phyloP scores from a whole-genome alignment of 2,888 invertebrate genomes.

The Netelia inedita region DNA sequence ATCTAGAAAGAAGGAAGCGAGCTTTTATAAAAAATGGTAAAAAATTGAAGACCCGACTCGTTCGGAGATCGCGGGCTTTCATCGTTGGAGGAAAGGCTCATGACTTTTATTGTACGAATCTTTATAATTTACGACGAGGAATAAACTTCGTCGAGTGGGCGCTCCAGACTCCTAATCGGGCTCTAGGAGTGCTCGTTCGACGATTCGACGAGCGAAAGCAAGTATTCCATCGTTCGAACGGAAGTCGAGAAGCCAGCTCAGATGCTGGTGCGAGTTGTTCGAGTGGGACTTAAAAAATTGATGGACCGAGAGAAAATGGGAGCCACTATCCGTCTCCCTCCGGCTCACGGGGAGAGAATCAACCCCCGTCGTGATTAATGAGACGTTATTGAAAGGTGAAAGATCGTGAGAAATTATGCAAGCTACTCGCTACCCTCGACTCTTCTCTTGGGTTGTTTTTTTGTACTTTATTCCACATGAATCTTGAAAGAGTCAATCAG shows the following conservation, averaged over 20 bases:
- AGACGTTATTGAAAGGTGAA: slow-evolving; percentile 71
- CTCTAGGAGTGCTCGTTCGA: slow-evolving; percentile 8
- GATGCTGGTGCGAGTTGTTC: slow-evolving; percentile 18
- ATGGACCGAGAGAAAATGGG: slow-evolving; percentile 53
- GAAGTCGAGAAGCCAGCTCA: background rate
- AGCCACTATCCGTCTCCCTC: slow-evolving; percentile 21
- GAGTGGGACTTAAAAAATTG: slow-evolving; percentile 59
- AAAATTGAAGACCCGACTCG: background rate
- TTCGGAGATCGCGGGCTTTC: background rate
- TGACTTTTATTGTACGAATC: background rate
- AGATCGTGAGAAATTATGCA: slow-evolving; percentile 72
- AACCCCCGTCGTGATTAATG: slow-evolving; percentile 71
- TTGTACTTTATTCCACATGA: slow-evolving; percentile 14
- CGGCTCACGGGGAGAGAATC: background rate
- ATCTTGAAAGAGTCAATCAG: slow-evolving; percentile 61
- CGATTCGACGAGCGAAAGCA: slow-evolving; percentile 41
- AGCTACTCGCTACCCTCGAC: slow-evolving; percentile 47
- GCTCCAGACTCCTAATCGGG: background rate
- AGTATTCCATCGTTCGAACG: slow-evolving; percentile 41
- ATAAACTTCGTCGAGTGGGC: background rate
- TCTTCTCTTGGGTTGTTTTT: slow-evolving; percentile 14
- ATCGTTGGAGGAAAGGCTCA: background rate
- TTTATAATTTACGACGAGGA: background rate
- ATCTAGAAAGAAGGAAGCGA: background rate
- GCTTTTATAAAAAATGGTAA: background rate